These are phyloP conservation scores for Goniozus legneri DNA, from an alignment of 1,140 invertebrate species.

Conservation along the genomic window DNA sequence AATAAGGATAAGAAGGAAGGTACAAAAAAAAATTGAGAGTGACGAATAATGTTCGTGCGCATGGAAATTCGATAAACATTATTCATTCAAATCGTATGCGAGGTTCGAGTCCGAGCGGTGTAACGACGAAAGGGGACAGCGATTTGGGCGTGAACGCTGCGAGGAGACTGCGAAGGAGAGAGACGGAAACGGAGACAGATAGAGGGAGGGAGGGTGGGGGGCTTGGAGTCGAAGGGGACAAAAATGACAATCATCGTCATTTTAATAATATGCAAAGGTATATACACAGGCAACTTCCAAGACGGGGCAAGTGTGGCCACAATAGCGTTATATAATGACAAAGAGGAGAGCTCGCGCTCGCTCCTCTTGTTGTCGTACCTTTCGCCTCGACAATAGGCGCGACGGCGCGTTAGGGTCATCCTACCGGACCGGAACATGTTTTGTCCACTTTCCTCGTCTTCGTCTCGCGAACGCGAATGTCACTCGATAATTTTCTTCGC, in stretches of 20 bases:
- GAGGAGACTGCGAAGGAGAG: neutral
- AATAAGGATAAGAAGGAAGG: neutral
- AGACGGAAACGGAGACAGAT: neutral
- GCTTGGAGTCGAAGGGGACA: slow-evolving; percentile 27
- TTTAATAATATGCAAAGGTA: slow-evolving; percentile 43
- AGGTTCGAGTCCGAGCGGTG: too few relatives aligned
- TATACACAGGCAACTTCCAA: slow-evolving; percentile 47
- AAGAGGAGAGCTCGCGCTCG: slow-evolving; percentile 48
- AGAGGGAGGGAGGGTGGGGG: slow-evolving; percentile 1
- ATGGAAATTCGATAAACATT: neutral
- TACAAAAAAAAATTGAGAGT: neutral
- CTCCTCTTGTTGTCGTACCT: slow-evolving; percentile 45
- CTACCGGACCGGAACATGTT: slow-evolving; percentile 55
- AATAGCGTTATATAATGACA: slow-evolving; percentile 58
- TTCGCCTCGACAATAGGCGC: slow-evolving; percentile 55
- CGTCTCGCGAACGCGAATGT: neutral
- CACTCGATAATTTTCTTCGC: neutral
- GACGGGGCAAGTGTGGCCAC: slow-evolving; percentile 53
- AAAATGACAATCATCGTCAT: slow-evolving; percentile 57
- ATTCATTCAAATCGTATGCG: too few relatives aligned
- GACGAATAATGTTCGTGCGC: neutral
- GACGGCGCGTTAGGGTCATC: slow-evolving; percentile 55
- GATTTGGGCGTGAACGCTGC: too few relatives aligned
- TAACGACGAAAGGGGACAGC: too few relatives aligned
- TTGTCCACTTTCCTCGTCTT: too few relatives aligned